phyloP scores from a whole-genome alignment of 1,140 invertebrate genomes.

The Ceratina australensis region DNA sequence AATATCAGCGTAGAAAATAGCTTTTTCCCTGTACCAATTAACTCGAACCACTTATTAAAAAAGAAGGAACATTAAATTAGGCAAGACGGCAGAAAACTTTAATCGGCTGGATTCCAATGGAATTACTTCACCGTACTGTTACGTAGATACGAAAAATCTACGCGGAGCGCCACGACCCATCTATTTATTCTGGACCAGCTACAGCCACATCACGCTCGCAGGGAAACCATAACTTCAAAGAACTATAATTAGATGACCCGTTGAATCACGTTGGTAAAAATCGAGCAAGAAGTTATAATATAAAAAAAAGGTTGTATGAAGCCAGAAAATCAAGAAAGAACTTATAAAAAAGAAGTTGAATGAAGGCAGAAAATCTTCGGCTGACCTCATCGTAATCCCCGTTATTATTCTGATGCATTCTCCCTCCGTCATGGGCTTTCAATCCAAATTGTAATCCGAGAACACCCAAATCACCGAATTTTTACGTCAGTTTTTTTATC shows the following conservation, averaged over 20 bases:
- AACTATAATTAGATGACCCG: neutral
- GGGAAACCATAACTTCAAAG: too few species aligned
- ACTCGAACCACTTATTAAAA: too few species aligned
- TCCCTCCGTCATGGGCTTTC: constrained; percentile 5
- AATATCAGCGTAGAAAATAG: neutral
- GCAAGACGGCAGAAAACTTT: neutral
- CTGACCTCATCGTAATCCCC: constrained; percentile 46
- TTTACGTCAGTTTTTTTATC: neutral
- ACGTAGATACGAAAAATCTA: too few species aligned
- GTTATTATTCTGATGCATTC: constrained; percentile 38
- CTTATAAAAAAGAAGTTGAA: too few species aligned
- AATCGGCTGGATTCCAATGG: neutral
- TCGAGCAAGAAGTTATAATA: too few species aligned
- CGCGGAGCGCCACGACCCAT: too few species aligned
- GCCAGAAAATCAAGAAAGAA: neutral
- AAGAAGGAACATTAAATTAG: too few species aligned
- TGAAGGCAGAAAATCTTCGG: neutral
- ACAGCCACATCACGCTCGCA: neutral
- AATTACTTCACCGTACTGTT: neutral
- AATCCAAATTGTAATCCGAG: neutral
- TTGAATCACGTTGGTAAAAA: neutral
- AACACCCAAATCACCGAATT: neutral
- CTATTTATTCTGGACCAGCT: too few species aligned
- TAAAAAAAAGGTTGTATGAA: too few species aligned
- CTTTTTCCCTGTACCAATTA: neutral